Conservation (phyloP, 2,113 vertebrate genomes). For the Gobio gobio region DNA sequence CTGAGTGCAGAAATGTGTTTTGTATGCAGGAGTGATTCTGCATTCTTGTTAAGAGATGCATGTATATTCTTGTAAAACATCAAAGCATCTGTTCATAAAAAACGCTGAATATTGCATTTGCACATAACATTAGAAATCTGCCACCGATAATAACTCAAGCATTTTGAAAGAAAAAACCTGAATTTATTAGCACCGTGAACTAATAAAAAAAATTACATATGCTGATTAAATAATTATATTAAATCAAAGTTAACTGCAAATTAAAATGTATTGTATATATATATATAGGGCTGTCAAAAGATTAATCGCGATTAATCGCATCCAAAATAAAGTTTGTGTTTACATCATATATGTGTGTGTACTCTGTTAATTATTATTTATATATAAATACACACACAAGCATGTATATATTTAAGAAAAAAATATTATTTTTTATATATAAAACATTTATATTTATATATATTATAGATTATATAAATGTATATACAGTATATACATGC, state of each 20-base stretch:
- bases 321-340: too few species aligned
- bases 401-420: too few species aligned
- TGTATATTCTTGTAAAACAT: constrained; percentile 59
- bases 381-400: too few species aligned
- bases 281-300: too few species aligned
- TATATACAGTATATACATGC: too few species aligned
- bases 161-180: background rate
- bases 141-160: background rate
- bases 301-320: too few species aligned
- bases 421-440: too few species aligned
- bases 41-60: constrained; percentile 64
- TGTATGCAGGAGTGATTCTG: constrained; percentile 59
- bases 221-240: background rate
- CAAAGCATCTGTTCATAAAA: constrained; percentile 52
- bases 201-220: background rate
- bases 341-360: too few species aligned
- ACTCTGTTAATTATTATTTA: too few species aligned
- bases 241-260: background rate
- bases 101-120: constrained; percentile 33
- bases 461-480: too few species aligned
- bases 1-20: constrained; percentile 58
- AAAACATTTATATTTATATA: too few species aligned
- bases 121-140: background rate
- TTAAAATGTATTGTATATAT: too few species aligned
- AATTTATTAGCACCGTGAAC: background rate